Conservation (phyloP, 2,113 vertebrate species). For the Oreochromis spilurus region DNA sequence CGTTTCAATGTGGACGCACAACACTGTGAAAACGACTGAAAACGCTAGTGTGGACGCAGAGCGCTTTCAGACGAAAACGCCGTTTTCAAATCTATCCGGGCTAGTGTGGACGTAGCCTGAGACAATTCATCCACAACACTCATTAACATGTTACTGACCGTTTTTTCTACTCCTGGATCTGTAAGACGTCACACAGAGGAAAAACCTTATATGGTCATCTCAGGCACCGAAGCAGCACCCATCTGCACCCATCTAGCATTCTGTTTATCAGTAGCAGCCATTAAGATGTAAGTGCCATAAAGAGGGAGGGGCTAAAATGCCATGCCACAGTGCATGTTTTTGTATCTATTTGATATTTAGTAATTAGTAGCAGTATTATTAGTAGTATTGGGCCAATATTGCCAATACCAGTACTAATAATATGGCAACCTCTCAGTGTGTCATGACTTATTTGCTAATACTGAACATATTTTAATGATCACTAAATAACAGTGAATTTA, state of each 20-base stretch:
- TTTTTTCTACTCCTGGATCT: neutral
- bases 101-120: neutral
- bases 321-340: neutral
- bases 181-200: neutral
- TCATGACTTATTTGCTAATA: neutral
- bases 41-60: too few species aligned
- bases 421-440: neutral
- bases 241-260: accelerated
- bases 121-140: neutral
- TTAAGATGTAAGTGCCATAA: neutral
- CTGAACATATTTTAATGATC: neutral
- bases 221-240: neutral
- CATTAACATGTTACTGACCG: neutral
- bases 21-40: too few species aligned
- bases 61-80: too few species aligned
- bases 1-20: too few species aligned
- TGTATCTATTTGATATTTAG: neutral
- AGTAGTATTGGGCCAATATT: neutral
- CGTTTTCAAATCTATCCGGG: too few species aligned
- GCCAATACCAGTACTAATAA: neutral
- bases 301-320: neutral
- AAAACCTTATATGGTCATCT: neutral
- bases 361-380: neutral
- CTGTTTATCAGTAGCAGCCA: neutral
- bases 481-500: neutral